A percentile compares a stretch with the other conserved stretches of the same genome.
These are phyloP conservation scores for Acromyrmex echinatior DNA, from an alignment of 1,140 invertebrate species.

Conservation along the genomic window DNA sequence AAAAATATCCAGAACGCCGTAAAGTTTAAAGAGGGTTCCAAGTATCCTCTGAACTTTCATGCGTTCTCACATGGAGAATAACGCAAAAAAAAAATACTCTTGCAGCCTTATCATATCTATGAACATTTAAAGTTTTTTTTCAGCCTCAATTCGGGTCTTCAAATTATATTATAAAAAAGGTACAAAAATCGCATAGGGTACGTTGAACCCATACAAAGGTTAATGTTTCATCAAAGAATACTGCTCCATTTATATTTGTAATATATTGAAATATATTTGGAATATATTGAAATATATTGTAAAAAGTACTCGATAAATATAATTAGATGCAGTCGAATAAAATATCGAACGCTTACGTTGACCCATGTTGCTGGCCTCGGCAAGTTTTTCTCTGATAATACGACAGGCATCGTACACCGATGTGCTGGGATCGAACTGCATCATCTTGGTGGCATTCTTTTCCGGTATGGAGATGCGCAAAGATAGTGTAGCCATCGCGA, in stretches of 20 bases:
- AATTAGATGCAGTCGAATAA: constrained; percentile 6
- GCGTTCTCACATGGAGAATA: too few relatives aligned
- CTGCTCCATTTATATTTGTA: not conserved
- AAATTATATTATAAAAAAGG: too few relatives aligned
- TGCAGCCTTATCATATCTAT: too few relatives aligned
- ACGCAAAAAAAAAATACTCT: too few relatives aligned
- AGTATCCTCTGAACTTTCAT: too few relatives aligned
- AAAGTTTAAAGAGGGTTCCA: too few relatives aligned
- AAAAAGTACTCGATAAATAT: not conserved
- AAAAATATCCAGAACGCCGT: too few relatives aligned
- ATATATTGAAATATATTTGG: not conserved
- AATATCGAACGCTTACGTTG: constrained; percentile 90
- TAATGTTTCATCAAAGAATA: not conserved
- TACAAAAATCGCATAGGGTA: too few relatives aligned
- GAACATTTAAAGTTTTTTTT: too few relatives aligned
- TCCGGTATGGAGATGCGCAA: constrained; percentile 98
- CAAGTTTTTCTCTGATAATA: constrained; percentile 97
- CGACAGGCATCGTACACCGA: constrained; percentile 98
- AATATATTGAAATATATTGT: not conserved
- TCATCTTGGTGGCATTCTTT: constrained; percentile 97
- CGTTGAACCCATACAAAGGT: too few relatives aligned
- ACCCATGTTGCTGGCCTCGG: constrained; percentile 93
- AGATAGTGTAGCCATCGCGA: constrained; percentile 92
- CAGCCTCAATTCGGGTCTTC: too few relatives aligned
- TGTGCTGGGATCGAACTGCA: constrained; percentile 98